phyloP scores from a whole-genome alignment of 64 coral and sea anemone species.

The Cladopsammia gracilis region DNA sequence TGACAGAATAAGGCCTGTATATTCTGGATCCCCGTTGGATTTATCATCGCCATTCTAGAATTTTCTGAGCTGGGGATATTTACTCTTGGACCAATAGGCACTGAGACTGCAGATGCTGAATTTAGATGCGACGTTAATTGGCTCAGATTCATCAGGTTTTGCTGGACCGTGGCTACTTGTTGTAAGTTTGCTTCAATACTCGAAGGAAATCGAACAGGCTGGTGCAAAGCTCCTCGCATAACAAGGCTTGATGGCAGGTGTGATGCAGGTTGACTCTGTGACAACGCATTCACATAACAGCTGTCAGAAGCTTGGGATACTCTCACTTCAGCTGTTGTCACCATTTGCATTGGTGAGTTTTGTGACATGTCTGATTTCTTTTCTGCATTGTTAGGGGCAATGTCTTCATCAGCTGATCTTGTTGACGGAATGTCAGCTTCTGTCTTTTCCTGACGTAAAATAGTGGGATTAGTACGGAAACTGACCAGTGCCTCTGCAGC shows the following conservation, averaged over 20 bases:
- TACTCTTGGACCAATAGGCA: neutral
- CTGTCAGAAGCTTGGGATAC: neutral
- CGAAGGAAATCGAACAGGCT: conserved; percentile 2
- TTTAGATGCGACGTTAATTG: conserved; percentile 7
- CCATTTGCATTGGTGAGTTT: neutral
- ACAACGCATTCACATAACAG: neutral
- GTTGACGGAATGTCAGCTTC: neutral
- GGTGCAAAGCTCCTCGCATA: neutral
- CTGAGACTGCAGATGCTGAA: neutral
- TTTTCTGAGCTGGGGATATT: neutral
- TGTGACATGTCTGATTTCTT: neutral
- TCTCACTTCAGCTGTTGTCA: neutral
- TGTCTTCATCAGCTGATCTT: neutral
- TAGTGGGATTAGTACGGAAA: conserved; percentile 59
- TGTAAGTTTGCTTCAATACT: conserved; percentile 20
- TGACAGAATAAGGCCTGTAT: conserved; percentile 4
- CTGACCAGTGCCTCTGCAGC: conserved; percentile 75
- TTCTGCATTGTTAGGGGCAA: neutral
- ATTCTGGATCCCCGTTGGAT: conserved; percentile 4
- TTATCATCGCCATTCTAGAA: neutral
- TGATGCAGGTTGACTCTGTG: neutral
- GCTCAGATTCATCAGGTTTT: neutral
- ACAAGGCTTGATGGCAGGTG: neutral
- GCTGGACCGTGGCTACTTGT: neutral
- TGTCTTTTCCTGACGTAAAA: neutral